Base-by-base conservation (phyloP, 2,113 vertebrate genomes). In the Pimephales promelas region DNA sequence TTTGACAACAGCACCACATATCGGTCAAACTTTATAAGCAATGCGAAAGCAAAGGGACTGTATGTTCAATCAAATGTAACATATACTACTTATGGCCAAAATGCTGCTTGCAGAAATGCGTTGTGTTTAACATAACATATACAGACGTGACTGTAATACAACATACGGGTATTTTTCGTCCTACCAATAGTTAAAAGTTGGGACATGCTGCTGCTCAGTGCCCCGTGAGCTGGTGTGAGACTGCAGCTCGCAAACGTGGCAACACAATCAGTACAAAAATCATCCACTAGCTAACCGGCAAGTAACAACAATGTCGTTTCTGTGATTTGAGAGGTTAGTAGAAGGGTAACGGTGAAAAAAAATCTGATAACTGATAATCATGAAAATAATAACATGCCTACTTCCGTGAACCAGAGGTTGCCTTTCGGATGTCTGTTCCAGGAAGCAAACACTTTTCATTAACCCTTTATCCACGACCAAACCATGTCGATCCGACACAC, bases 381-480 rank as follows among this genome's bases (percentile, higher is more conserved):
- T 68, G 64, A 68, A 68, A 75, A 54, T 1, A 28, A 54, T 31
- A 56, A 36, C 47, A 31, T 74, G 72, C 45, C 47, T 75, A 75
- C 73, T 59, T 77, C 75, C 75, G 75, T 43, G 54, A 59, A 59
- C 52, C 40, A 61, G 54, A 78, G 45, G 59, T 2, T 79, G 10
- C 18, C 59, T 49, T 64, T 64, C 40, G 43, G 40, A 14, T 79
- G 43, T 79, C 43, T 49, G 6, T 49, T 49, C 18, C 77, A 31
- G 77, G 40, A 49, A 64, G 40, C 77, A 26, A 47, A 74, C 71
- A 28, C 3, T 26, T 56, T 62, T 45, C 57, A 45, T 47, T 20
- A 62, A 34, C n/a, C 40, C 24, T 64, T 78, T 14, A 66, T 79
- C 59, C 77, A 31, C 77, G 43, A 47, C 36, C 9, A 10, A 79